phyloP scores from a whole-genome alignment of 2,113 vertebrate species.

The Vulpes ferrilata region DNA sequence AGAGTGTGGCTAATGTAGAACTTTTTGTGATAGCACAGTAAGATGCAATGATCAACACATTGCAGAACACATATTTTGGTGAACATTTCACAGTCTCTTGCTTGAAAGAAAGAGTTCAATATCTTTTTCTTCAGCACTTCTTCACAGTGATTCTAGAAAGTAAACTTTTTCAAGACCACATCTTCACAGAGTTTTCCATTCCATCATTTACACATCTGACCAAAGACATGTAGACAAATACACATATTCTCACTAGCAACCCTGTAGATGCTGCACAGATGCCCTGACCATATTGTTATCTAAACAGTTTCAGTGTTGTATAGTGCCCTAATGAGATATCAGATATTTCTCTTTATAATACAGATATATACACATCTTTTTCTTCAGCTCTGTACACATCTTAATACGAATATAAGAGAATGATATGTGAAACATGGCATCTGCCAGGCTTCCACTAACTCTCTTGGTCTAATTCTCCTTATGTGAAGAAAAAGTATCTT shows the following conservation, averaged over 20 bases:
- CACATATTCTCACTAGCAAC: neutral
- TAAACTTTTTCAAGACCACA: neutral
- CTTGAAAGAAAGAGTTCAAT: neutral
- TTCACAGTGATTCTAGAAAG: neutral
- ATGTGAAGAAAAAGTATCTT: conserved; percentile 16
- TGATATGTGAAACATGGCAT: neutral
- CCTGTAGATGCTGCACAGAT: neutral
- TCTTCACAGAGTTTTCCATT: neutral
- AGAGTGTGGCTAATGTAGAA: neutral
- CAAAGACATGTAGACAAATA: neutral
- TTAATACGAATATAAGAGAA: conserved; percentile 11
- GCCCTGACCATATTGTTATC: neutral
- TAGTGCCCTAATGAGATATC: conserved; percentile 34
- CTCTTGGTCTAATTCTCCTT: neutral
- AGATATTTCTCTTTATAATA: conserved; percentile 44
- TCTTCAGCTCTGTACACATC: neutral
- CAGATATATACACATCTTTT: neutral
- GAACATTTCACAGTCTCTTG: neutral
- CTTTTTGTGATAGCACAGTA: neutral
- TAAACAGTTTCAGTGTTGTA: neutral
- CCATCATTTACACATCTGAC: neutral
- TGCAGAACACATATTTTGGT: neutral
- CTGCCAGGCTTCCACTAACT: neutral
- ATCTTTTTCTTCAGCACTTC: neutral
- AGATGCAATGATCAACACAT: neutral